Conservation (phyloP, 1,140 invertebrate genomes). For the Leptinotarsa defecta region DNA sequence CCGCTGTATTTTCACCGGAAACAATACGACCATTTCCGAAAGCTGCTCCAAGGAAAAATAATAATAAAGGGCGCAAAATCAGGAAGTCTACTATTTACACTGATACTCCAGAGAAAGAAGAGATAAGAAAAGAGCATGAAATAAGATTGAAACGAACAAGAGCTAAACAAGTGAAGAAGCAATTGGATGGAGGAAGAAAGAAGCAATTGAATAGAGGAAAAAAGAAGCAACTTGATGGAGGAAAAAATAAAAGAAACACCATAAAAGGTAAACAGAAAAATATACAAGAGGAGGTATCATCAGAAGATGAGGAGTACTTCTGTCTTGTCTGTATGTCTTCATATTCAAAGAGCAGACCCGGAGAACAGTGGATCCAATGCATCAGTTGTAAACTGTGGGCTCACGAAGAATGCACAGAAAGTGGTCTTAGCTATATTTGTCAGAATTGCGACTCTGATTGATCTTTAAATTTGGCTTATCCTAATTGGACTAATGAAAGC, state of each 20-base stretch:
- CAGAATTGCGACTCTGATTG: conserved; percentile 18
- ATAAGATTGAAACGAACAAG: conserved; percentile 25
- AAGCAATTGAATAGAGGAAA: conserved; percentile 13
- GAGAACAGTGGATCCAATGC: conserved; percentile 42
- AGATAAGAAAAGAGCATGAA: conserved; percentile 29
- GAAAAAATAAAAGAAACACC: conserved; percentile 27
- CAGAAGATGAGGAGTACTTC: conserved; percentile 34
- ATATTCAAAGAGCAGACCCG: conserved; percentile 33
- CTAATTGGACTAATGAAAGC: no score
- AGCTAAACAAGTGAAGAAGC: conserved; percentile 25
- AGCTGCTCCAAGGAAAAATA: conserved; percentile 40
- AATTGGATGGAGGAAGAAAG: conserved; percentile 10
- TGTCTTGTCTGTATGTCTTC: conserved; percentile 37
- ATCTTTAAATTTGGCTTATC: background rate
- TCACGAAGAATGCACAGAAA: conserved; percentile 39
- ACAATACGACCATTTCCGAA: conserved; percentile 32
- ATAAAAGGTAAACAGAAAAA: conserved; percentile 25
- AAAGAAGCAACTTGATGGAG: conserved; percentile 21
- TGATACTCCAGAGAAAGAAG: conserved; percentile 41
- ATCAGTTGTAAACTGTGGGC: conserved; percentile 38
- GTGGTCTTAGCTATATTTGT: conserved; percentile 6
- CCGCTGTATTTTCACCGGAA: conserved; percentile 29
- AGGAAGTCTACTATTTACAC: conserved; percentile 48
- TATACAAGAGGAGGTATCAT: conserved; percentile 23
- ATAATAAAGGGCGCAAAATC: conserved; percentile 34